phyloP scores from a whole-genome alignment of 2,888 invertebrate genomes.

The Agonum fuliginosum region DNA sequence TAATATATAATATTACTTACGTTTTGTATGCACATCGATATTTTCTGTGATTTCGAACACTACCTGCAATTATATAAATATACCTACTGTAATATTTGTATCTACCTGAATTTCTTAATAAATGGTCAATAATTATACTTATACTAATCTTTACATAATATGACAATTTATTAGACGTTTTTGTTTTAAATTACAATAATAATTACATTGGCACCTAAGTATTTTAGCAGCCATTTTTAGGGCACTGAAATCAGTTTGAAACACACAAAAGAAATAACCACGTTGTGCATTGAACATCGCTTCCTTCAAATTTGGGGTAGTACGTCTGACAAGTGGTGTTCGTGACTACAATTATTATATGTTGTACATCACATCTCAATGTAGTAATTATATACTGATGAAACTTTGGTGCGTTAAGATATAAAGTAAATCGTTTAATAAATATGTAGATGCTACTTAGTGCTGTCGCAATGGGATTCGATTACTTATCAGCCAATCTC shows the following conservation, averaged over 20 bases:
- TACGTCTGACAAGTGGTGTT: slow-evolving; percentile 52
- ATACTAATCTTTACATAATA: slow-evolving; percentile 57
- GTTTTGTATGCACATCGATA: too few relatives aligned
- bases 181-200: slow-evolving; percentile 65
- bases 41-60: too few relatives aligned
- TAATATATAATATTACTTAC: too few relatives aligned
- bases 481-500: background rate
- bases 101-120: too few relatives aligned
- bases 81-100: too few relatives aligned
- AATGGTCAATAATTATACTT: background rate
- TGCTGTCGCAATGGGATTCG: slow-evolving; percentile 14
- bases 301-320: slow-evolving; percentile 47
- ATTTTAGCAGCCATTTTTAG: slow-evolving; percentile 65
- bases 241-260: slow-evolving; percentile 59
- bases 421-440: slow-evolving; percentile 52
- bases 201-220: slow-evolving; percentile 65
- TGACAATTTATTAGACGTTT: slow-evolving; percentile 60
- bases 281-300: slow-evolving; percentile 56
- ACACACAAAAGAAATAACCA: slow-evolving; percentile 54
- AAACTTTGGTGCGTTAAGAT: slow-evolving; percentile 56
- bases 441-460: slow-evolving; percentile 26
- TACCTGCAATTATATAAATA: too few relatives aligned
- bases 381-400: slow-evolving; percentile 32
- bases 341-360: slow-evolving; percentile 50
- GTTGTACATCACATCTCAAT: slow-evolving; percentile 39